A percentile compares a stretch with the other conserved stretches of the same genome.
Evolutionary conservation across 2,113 vertebrate species (phyloP).

Genomic region (Pagrus major): DNA sequence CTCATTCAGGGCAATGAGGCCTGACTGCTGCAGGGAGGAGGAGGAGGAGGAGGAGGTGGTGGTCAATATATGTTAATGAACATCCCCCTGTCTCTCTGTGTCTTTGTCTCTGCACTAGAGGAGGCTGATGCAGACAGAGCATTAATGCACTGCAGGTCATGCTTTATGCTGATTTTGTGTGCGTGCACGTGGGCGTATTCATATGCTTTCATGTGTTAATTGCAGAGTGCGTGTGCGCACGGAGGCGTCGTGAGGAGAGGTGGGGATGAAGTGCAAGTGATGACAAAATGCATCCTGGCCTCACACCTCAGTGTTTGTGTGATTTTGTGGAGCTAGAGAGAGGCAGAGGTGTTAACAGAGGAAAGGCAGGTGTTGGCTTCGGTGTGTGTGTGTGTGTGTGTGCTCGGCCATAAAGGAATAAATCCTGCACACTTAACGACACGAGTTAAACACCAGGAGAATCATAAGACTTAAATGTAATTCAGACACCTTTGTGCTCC

Average conservation of each 20-base stretch:
- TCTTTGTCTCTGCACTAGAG: constrained; percentile 19
- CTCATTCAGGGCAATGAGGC: constrained; percentile 51
- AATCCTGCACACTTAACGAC: constrained; percentile 33
- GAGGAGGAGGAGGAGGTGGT: constrained; percentile 20
- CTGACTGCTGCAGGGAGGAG: constrained; percentile 8
- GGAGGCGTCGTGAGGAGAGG: constrained; percentile 35
- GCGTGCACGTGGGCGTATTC: not conserved
- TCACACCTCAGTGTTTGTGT: constrained; percentile 77
- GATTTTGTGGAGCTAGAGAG: constrained; percentile 53
- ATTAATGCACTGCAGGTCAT: not conserved
- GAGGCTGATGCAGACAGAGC: not conserved
- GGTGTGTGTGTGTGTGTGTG: constrained; percentile 18
- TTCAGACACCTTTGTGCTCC: not conserved
- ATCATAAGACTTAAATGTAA: constrained; percentile 12
- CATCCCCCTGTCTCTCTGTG: not conserved
- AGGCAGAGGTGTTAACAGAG: constrained; percentile 76
- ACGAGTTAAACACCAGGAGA: constrained; percentile 4
- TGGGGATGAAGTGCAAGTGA: constrained; percentile 57
- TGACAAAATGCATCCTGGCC: constrained; percentile 82
- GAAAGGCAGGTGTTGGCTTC: constrained; percentile 71
- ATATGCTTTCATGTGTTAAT: constrained; percentile 8
- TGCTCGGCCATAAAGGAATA: constrained; percentile 40
- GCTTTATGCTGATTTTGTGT: not conserved
- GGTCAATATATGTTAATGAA: constrained; percentile 39
- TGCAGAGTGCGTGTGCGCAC: constrained; percentile 33